Evolutionary conservation across 2,113 vertebrate species (phyloP), one percentile per base, ranked within the genome.

Genomic region (Glaucomys volans): DNA sequence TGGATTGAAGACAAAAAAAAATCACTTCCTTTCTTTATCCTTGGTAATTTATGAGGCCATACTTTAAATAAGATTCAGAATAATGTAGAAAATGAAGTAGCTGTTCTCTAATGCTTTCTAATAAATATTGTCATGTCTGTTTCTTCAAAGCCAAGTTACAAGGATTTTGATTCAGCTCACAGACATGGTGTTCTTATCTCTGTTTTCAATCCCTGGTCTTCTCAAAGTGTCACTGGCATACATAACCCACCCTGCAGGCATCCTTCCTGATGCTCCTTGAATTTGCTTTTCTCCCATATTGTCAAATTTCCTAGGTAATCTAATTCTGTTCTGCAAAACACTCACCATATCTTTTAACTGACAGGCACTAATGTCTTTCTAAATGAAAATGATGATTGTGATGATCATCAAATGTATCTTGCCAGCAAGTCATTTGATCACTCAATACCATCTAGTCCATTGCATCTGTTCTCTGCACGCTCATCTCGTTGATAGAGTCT

Each of bases 31-130:
- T 91, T 42, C 40, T 91, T 62, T 84, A 79, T 90, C 44, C 37
- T 94, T 62, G 75, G 62, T 85, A 85, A 67, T 30, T 67, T 54
- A 59, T n/a, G 13, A 82, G 44, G 11, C 12, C 9, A 42, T 66
- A 12, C 6, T 62, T 95, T 81, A 64, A 92, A 74, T 82, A 95
- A 57, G 9, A 84, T 71, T 97, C 71, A 82, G 59, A 77, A 84
- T 42, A 59, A 86, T 35, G 22, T 52, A 8, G 13, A 62, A 66
- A 94, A 62, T 24, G 44, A 50, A 26, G 17, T 42, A 57, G 24
- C 7, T 30, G 16, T 83, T 75, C 22, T 44, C 28, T 79, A 62
- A 28, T 42, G 16, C 14, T 75, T 80, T 86, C 69, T 71, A 37
- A 54, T 47, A 76, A 67, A 44, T 18, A 22, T 11, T 86, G 62